Percentiles rank a stretch among this genome's conserved stretches.
These are phyloP conservation scores for Branchellion lobata DNA, from an alignment of 2,888 invertebrate genomes.

Conservation along the genomic window DNA sequence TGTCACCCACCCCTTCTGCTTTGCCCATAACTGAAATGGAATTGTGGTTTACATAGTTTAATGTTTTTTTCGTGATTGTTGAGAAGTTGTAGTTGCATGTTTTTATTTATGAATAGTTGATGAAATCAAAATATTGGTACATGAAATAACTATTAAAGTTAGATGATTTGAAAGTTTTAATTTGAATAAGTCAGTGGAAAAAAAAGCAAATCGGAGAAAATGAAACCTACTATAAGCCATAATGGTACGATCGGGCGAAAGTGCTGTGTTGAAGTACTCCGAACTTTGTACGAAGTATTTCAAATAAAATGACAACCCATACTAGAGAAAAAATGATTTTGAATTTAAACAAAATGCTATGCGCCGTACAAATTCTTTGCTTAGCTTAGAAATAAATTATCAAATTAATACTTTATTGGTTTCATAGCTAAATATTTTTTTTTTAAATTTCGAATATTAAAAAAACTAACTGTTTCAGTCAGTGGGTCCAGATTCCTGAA, in stretches of 20 bases:
- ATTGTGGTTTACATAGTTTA: neutral
- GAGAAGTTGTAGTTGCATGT: neutral
- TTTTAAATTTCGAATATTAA: too few species aligned
- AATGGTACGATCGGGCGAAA: slow-evolving; percentile 90
- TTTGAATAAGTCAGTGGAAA: too few species aligned
- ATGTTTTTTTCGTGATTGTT: neutral
- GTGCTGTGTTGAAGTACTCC: slow-evolving; percentile 95
- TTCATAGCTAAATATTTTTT: too few species aligned
- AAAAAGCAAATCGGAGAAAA: neutral
- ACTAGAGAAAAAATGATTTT: slow-evolving; percentile 55
- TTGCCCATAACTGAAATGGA: slow-evolving; percentile 87
- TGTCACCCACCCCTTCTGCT: slow-evolving; percentile 89
- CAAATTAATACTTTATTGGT: slow-evolving; percentile 50
- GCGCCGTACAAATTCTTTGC: too few species aligned
- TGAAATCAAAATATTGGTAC: neutral
- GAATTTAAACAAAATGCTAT: slow-evolving; percentile 1
- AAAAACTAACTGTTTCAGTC: slow-evolving; percentile 85
- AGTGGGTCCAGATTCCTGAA: slow-evolving; percentile 91
- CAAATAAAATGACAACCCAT: slow-evolving; percentile 77
- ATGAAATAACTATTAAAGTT: neutral
- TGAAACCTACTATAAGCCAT: slow-evolving; percentile 86
- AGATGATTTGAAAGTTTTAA: slow-evolving; percentile 1
- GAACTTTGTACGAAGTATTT: slow-evolving; percentile 98
- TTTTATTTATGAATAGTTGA: too few species aligned
- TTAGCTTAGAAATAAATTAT: neutral